A percentile compares a stretch with the other conserved stretches of the same genome.
These are phyloP conservation scores for Euphysa ruthae DNA, from an alignment of 30 jellyfish, hydroid and myxozoan genomes.

Conservation along the genomic window DNA sequence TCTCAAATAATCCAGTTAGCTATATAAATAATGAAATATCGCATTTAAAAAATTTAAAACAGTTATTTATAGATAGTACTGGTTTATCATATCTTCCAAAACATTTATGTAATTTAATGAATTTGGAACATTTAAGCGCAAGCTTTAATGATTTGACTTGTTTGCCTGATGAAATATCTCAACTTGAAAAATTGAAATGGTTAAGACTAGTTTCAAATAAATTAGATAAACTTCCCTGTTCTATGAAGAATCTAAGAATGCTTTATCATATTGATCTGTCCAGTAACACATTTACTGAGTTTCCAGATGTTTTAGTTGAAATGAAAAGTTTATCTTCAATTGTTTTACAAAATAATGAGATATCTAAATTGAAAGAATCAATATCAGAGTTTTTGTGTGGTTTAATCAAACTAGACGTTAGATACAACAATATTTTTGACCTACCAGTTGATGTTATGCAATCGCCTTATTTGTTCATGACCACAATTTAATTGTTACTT, in stretches of 20 bases:
- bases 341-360: conserved; percentile 31
- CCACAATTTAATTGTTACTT: too few species aligned
- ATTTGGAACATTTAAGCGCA: conserved; percentile 54
- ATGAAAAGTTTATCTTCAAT: conserved; percentile 24
- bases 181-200: conserved; percentile 51
- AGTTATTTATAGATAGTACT: conserved; percentile 45
- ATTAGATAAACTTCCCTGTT: conserved; percentile 32
- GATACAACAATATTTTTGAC: conserved; percentile 61
- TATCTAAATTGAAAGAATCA: conserved; percentile 21
- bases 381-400: conserved; percentile 10
- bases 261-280: conserved; percentile 38
- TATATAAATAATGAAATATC: conserved; percentile 46
- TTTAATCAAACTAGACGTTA: conserved; percentile 57
- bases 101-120: conserved; percentile 45
- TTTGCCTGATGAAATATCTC: conserved; percentile 51
- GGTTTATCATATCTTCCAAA: conserved; percentile 57
- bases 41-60: conserved; percentile 26
- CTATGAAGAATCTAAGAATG: conserved; percentile 14
- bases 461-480: conserved; percentile 35
- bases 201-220: conserved; percentile 43
- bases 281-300: conserved; percentile 20
- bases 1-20: conserved; percentile 73
- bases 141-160: conserved; percentile 39
- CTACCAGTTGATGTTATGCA: conserved; percentile 82
- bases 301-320: conserved; percentile 20